These are phyloP conservation scores for Neopipo cinnamomea DNA, from an alignment of 2,113 vertebrate genomes.

Conservation along the genomic window DNA sequence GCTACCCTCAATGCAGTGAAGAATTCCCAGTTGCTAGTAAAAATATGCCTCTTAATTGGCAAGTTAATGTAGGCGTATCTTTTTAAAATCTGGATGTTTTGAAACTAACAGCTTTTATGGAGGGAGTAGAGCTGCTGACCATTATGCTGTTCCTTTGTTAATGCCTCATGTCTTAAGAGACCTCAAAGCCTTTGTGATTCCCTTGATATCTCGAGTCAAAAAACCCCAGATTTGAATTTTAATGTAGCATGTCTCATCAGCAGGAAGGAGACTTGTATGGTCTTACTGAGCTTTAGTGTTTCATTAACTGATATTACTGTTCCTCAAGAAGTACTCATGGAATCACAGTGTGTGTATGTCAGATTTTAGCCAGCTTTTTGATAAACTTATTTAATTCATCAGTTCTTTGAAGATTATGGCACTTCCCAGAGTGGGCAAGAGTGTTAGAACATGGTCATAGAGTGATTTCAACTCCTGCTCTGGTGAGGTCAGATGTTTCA, in stretches of 20 bases:
- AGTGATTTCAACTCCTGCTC: background rate
- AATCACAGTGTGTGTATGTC: background rate
- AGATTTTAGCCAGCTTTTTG: background rate
- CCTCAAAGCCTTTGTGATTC: background rate
- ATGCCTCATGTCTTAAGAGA: background rate
- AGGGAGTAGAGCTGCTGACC: background rate
- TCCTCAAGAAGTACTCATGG: background rate
- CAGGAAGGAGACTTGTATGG: background rate
- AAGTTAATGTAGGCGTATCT: background rate
- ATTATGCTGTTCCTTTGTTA: background rate
- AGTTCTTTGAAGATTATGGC: slow-evolving; percentile 8
- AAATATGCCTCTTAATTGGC: background rate
- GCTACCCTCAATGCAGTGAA: background rate
- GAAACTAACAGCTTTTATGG: background rate
- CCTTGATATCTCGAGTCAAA: background rate
- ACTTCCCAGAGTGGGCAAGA: background rate
- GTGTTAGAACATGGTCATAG: background rate
- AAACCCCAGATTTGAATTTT: background rate
- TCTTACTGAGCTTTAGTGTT: background rate
- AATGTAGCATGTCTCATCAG: background rate
- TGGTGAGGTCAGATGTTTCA: background rate
- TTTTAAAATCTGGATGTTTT: background rate
- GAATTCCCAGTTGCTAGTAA: background rate
- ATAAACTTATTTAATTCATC: background rate
- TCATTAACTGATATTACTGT: background rate